A percentile compares a stretch with the other conserved stretches of the same genome.
Conservation (phyloP, 1,140 invertebrate species). For the Venturia canescens region DNA sequence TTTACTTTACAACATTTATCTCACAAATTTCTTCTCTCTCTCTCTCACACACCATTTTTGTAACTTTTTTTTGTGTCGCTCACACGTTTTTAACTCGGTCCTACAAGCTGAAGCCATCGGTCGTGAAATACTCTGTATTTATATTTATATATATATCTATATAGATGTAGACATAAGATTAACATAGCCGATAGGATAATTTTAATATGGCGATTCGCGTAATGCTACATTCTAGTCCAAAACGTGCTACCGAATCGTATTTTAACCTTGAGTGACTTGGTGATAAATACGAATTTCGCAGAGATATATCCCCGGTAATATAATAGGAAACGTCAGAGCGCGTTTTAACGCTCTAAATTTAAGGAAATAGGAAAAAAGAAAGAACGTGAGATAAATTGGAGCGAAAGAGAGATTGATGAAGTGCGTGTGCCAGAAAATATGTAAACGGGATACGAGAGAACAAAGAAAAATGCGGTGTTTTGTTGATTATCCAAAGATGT, state of each 20-base stretch:
- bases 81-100: no score
- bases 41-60: no score
- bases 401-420: slow-evolving; percentile 13
- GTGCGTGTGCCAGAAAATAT: neutral
- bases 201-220: slow-evolving; percentile 25
- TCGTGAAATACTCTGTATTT: no score
- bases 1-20: no score
- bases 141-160: neutral
- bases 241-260: slow-evolving; percentile 48
- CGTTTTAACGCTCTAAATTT: neutral
- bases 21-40: no score
- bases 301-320: neutral
- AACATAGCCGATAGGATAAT: slow-evolving; percentile 7
- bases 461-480: slow-evolving; percentile 49
- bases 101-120: no score
- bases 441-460: slow-evolving; percentile 34
- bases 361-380: neutral
- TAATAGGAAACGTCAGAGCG: neutral
- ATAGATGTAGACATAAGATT: neutral
- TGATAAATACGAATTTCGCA: neutral
- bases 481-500: slow-evolving; percentile 71
- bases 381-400: neutral
- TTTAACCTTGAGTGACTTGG: neutral
- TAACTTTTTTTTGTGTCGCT: no score
- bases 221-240: slow-evolving; percentile 57